phyloP scores from a whole-genome alignment of 2,797 vertebrate species.

The Naso thynnoides region DNA sequence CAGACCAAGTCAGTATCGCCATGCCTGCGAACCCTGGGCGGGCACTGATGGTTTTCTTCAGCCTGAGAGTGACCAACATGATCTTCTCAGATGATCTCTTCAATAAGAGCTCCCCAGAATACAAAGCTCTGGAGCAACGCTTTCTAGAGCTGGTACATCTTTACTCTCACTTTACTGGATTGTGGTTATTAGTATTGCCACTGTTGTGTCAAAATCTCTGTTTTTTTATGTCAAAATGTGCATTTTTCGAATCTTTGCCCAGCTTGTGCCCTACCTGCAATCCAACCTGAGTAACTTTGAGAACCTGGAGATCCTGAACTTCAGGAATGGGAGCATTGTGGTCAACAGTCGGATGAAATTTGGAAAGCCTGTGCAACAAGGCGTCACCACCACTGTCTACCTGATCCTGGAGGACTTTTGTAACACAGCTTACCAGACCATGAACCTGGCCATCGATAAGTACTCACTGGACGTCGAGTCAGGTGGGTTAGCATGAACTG shows the following conservation, averaged over 20 bases:
- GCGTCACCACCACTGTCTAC: constrained; percentile 92
- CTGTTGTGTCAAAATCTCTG: neutral
- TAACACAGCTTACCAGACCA: constrained; percentile 96
- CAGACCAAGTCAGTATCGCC: constrained; percentile 85
- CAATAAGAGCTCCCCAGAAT: constrained; percentile 97
- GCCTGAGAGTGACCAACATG: constrained; percentile 98
- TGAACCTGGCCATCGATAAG: constrained; percentile 97
- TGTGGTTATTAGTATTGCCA: neutral
- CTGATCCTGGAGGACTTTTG: constrained; percentile 97
- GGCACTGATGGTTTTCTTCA: constrained; percentile 96
- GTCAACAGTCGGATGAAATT: constrained; percentile 99
- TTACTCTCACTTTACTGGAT: neutral
- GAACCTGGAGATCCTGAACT: constrained; percentile 97
- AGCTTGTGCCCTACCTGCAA: constrained; percentile 98
- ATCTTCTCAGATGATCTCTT: constrained; percentile 97
- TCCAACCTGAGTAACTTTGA: constrained; percentile 97
- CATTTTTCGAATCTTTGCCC: constrained; percentile 38
- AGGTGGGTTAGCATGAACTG: constrained; percentile 78
- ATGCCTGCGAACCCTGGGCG: constrained; percentile 84
- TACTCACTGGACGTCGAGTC: constrained; percentile 98
- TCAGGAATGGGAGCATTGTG: constrained; percentile 97
- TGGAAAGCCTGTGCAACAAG: constrained; percentile 89
- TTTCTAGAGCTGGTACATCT: constrained; percentile 94
- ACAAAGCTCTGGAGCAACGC: constrained; percentile 94
- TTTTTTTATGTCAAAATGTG: neutral